phyloP scores from a whole-genome alignment of 2,888 invertebrate genomes.

The Drosophila kambysellisi region DNA sequence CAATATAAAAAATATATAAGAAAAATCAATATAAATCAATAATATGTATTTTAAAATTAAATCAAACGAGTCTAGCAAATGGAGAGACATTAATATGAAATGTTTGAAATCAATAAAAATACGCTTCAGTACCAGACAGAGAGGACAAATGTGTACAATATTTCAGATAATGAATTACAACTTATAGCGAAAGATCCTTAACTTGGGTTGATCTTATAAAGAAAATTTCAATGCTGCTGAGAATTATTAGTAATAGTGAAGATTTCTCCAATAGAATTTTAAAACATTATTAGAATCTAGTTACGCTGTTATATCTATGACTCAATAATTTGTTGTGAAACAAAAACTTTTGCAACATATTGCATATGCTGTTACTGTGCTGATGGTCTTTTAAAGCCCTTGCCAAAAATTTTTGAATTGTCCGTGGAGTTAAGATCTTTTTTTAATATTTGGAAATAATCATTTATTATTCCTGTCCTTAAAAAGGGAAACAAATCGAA shows the following conservation, averaged over 20 bases:
- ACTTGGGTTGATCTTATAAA: not conserved
- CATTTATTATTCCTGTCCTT: too few species aligned
- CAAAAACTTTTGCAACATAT: not conserved
- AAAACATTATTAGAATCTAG: not conserved
- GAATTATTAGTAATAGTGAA: not conserved
- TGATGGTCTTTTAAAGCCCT: too few species aligned
- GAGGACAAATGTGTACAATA: too few species aligned
- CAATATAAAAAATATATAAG: constrained; percentile 9
- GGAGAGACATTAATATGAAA: not conserved
- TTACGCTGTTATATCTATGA: not conserved
- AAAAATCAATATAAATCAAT: constrained; percentile 13
- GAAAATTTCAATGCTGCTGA: not conserved
- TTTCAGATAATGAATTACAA: not conserved
- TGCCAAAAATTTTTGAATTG: too few species aligned
- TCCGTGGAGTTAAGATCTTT: too few species aligned
- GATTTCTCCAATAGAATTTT: not conserved
- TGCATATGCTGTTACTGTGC: too few species aligned
- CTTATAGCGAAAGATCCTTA: not conserved
- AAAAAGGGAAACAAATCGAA: too few species aligned
- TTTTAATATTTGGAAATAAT: too few species aligned
- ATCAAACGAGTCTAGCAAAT: not conserved
- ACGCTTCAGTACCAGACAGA: not conserved
- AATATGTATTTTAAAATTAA: constrained; percentile 8
- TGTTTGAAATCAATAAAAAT: not conserved
- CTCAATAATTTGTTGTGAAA: not conserved